These are phyloP conservation scores for Sceloporus tristichus DNA, from an alignment of 2,113 vertebrate genomes.

Conservation along the genomic window DNA sequence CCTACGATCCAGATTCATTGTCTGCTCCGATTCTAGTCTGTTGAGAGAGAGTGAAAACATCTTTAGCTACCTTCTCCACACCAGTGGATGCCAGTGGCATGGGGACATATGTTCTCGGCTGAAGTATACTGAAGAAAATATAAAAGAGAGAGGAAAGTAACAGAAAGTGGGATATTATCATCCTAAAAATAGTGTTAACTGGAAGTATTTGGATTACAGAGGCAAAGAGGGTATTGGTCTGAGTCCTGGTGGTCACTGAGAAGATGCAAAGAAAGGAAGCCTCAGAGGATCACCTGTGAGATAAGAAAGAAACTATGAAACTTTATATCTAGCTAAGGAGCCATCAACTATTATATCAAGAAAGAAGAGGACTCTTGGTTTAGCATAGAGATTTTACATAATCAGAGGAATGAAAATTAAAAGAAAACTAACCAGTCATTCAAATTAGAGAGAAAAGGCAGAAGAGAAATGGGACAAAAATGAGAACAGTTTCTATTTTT, in stretches of 20 bases:
- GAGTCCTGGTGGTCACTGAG: not conserved
- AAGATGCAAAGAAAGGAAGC: not conserved
- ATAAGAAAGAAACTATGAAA: not conserved
- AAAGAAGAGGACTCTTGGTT: not conserved
- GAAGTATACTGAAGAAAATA: not conserved
- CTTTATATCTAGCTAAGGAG: not conserved
- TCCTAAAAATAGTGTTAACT: not conserved
- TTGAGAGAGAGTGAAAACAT: no score
- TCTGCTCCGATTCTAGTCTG: no score
- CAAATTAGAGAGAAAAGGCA: not conserved
- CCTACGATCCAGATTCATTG: no score
- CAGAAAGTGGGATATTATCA: not conserved
- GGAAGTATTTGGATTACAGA: not conserved
- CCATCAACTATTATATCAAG: not conserved
- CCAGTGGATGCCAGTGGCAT: not conserved
- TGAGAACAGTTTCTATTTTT: not conserved
- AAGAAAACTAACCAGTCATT: no score
- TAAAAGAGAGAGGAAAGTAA: not conserved
- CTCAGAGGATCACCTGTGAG: not conserved
- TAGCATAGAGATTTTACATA: not conserved
- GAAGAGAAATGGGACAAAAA: not conserved
- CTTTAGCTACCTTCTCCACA: no score
- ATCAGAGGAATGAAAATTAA: not conserved
- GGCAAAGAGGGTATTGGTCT: not conserved
- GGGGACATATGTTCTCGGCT: not conserved